Evolutionary conservation across 2,888 invertebrate genomes (phyloP), one percentile per base, ranked within the genome.

Genomic region (Azorinus chamasolen): DNA sequence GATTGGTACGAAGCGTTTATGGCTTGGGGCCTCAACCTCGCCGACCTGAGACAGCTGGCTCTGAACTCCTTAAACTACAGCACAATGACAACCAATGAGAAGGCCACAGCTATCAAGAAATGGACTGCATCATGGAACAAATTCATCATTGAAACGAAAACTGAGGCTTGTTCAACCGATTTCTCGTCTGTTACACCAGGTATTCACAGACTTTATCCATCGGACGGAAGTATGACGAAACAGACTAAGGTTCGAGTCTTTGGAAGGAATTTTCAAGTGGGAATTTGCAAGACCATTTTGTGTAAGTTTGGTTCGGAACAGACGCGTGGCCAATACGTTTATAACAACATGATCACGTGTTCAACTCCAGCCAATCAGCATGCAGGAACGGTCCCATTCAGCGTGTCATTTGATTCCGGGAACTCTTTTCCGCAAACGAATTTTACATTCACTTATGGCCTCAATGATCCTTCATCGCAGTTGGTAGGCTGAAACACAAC

Each of bases 1-100:
- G 81, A 81, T 63, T 81, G 81, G 81, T 81, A 81, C 27, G 77
- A 77, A 22, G 77, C 77, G 12, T 77, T 74, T 24, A 81, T 77
- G 81, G 66, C 57, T 5, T 81, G 77, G 77, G 74, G 77, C 14
- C 39, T 81, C 20, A 59, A 65, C 45, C 62, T 81, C 3, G 73
- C 73, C 2, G 77, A 81, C 39, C 18, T 81, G 46, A 46, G 58
- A 63, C 73, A 65, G 10, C 39, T 81, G 6, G 81, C 77, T 0
- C 48, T 32, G 1, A 77, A 81, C 53, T 81, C 81, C 18, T 25
- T 81, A 2, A 25, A 37, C n/a, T 81, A 71, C 25, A 77, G 77
- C 37, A 66, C 81, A 20, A 62, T 81, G 51, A 51, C 48, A 5
- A 20, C n/a, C 12, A 16, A n/a, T 0, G 68, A 81, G 51, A 77